Percentiles rank a stretch among this genome's conserved stretches.
phyloP scores from a whole-genome alignment of 2,888 invertebrate species.

The Aspidiotus destructor region DNA sequence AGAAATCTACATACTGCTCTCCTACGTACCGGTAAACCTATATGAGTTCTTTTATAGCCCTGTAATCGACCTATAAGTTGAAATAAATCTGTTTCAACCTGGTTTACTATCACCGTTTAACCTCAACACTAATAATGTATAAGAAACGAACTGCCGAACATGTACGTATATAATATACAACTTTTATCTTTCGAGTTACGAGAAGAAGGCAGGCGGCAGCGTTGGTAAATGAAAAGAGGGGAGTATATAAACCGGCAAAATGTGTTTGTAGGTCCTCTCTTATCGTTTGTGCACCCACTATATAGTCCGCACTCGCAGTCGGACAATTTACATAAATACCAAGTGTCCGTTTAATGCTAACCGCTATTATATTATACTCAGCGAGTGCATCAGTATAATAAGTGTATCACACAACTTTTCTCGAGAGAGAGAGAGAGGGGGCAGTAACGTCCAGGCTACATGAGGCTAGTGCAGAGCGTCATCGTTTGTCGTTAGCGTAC shows the following conservation, averaged over 20 bases:
- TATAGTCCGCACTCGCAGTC: neutral
- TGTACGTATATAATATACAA: neutral
- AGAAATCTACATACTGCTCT: no score
- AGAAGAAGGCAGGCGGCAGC: neutral
- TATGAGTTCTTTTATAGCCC: conserved; percentile 17
- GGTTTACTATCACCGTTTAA: conserved; percentile 32
- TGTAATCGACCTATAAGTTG: conserved; percentile 29
- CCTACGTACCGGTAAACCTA: no score
- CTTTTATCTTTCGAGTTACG: neutral
- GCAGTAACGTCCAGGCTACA: no score
- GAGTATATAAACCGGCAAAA: conserved; percentile 30
- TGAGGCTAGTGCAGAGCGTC: no score
- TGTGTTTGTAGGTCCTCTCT: conserved; percentile 30
- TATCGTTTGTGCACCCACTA: conserved; percentile 25
- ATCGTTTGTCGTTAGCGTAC: no score
- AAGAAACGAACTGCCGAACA: conserved; percentile 16
- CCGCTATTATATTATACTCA: no score
- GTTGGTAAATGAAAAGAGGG: neutral
- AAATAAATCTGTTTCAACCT: conserved; percentile 31
- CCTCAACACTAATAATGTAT: conserved; percentile 18
- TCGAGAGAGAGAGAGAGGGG: no score
- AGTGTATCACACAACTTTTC: no score
- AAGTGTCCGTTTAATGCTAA: no score
- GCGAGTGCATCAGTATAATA: no score
- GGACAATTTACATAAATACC: neutral